Evolutionary conservation across 92 coral and sea anemone species (phyloP), one percentile per base, ranked within the genome.

Genomic region (Porites divaricata): DNA sequence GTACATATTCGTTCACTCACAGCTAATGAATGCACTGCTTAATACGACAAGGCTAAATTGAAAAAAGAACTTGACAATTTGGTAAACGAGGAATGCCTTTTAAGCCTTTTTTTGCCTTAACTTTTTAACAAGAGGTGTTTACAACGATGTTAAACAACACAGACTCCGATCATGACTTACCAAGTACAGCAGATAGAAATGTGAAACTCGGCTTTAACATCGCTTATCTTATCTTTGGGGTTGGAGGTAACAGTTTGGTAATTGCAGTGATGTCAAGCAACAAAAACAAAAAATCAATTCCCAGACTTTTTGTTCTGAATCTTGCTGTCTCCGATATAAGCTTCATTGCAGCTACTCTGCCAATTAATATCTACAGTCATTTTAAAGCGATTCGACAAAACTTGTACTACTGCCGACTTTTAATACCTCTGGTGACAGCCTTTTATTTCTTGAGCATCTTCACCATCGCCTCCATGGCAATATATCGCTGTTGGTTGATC

Each of bases 301-400:
- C 88, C 59, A 85, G 88, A 20, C 86, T 91, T 77, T 91, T 91
- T n/a, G 85, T 91, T 54, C 67, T 88, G 10, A 91, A 91, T 24
- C 81, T 91, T 22, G 95, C 85, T 2, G 79, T 91, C 51, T 70
- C 92, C 1, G 95, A 91, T 68, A 63, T 84, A 23, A 69, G 74
- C 1, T 91, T 79, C 35, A 62, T 91, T 19, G 64, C 62, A 1
- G 65, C 88, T 14, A 61, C 63, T n/a, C 35, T 85, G 63, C 95
- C 95, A 1, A 25, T 76, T 0, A 49, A 57, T 58, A 76, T 79
- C 6, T 84, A 81, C 63, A 85, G 81, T 71, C 76, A 66, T 10
- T 71, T 76, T 48, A 57, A n/a, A 20, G 59, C 57, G 20, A 71
- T 88, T 14, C 17, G 56, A 51, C 75, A 88, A 77, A 35, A 57